Conservation (phyloP, 2,888 invertebrate genomes). For the Lasiommata megera region DNA sequence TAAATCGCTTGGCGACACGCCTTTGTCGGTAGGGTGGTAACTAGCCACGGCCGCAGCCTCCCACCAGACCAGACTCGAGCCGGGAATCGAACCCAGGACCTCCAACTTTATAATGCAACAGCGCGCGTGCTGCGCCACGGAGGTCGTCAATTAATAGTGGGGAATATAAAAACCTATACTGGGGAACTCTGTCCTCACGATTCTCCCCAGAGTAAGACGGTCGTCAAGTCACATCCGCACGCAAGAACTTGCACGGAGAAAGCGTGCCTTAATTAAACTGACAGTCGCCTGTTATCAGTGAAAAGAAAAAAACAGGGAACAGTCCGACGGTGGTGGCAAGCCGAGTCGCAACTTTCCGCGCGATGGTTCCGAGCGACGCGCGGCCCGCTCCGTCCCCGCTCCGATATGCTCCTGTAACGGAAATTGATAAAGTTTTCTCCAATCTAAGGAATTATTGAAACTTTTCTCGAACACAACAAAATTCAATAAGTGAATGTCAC, state of each 20-base stretch:
- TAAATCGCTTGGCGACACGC: no score
- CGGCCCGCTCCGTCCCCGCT: slow-evolving; percentile 48
- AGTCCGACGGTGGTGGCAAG: neutral
- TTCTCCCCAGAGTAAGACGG: no score
- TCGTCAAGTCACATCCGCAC: neutral
- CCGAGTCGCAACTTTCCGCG: neutral
- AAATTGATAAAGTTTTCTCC: slow-evolving; percentile 77
- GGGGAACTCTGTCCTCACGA: no score
- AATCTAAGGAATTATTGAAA: slow-evolving; percentile 73
- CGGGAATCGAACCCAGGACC: no score
- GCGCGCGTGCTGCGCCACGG: no score
- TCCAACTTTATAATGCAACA: no score
- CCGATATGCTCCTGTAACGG: slow-evolving; percentile 67
- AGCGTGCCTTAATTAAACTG: neutral
- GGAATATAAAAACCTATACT: no score
- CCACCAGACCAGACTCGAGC: no score
- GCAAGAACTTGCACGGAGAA: neutral
- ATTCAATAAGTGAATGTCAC: slow-evolving; percentile 78
- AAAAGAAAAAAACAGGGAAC: neutral
- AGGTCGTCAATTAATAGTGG: no score
- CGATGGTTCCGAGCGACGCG: slow-evolving; percentile 28
- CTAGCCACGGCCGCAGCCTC: no score
- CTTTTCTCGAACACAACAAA: slow-evolving; percentile 73
- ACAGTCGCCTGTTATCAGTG: neutral
- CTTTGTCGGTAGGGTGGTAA: no score